Conservation (phyloP, 2,113 vertebrate species). For the Aramus guarauna region DNA sequence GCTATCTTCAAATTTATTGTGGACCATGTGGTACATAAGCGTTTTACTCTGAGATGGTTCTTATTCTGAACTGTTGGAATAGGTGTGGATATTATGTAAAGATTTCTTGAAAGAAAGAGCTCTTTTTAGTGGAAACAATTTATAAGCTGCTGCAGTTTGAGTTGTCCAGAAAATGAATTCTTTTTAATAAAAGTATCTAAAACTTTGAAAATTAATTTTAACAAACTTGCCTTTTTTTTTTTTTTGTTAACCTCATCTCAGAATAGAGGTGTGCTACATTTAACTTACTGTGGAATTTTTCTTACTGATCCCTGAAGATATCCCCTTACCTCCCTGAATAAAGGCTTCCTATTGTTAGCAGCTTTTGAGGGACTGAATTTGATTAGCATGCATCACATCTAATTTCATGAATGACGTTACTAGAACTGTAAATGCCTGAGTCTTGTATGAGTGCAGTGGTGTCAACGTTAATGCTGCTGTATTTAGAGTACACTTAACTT, state of each 20-base stretch:
- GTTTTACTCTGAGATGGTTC: neutral
- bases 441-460: neutral
- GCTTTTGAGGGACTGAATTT: neutral
- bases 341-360: neutral
- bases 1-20: neutral
- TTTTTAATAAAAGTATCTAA: slow-evolving; percentile 24
- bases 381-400: neutral
- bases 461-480: neutral
- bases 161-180: neutral
- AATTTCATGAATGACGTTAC: neutral
- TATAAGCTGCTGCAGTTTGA: neutral
- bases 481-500: neutral
- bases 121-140: neutral
- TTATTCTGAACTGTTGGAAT: neutral
- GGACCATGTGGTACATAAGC: neutral
- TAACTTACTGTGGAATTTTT: neutral
- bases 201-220: neutral
- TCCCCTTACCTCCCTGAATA: neutral
- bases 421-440: neutral
- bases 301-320: neutral
- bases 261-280: neutral
- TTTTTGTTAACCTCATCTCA: neutral
- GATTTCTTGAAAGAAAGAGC: neutral
- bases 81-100: neutral
- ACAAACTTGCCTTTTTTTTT: neutral